phyloP scores from a whole-genome alignment of 2,888 invertebrate genomes.

The Hypsopygia costalis region DNA sequence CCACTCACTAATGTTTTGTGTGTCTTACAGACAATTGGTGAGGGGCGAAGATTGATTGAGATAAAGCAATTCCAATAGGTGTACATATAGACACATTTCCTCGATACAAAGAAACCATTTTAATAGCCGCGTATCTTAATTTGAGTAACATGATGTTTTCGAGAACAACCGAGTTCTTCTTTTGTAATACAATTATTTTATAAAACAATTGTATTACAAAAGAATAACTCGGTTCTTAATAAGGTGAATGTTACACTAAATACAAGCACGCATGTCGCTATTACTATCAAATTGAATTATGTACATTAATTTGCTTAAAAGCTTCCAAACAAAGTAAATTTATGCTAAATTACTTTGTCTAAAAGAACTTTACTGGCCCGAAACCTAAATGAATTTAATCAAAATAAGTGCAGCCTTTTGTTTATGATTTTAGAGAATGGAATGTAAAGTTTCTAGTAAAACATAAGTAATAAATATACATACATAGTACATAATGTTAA shows the following conservation, averaged over 20 bases:
- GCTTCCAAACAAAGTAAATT: constrained; percentile 24
- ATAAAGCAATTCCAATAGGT: neutral
- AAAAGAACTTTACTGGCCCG: constrained; percentile 1
- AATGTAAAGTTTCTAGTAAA: neutral
- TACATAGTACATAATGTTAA: too few species aligned
- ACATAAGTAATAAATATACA: too few species aligned
- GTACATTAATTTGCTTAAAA: constrained; percentile 21
- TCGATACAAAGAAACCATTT: too few species aligned
- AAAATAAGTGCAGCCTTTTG: neutral
- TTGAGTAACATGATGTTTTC: too few species aligned
- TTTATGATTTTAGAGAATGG: neutral
- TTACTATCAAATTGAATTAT: neutral
- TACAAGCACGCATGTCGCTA: neutral
- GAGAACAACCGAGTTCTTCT: too few species aligned
- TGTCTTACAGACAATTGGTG: neutral
- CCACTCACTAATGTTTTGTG: neutral
- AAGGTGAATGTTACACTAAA: neutral
- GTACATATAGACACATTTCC: too few species aligned
- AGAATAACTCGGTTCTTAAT: too few species aligned
- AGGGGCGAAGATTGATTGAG: constrained; percentile 1
- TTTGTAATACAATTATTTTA: too few species aligned
- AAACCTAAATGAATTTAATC: constrained; percentile 6
- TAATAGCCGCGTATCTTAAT: too few species aligned
- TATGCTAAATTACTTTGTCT: constrained; percentile 18
- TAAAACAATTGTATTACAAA: too few species aligned